phyloP scores from a whole-genome alignment of 2,888 invertebrate genomes.

The Steromphala cineraria region DNA sequence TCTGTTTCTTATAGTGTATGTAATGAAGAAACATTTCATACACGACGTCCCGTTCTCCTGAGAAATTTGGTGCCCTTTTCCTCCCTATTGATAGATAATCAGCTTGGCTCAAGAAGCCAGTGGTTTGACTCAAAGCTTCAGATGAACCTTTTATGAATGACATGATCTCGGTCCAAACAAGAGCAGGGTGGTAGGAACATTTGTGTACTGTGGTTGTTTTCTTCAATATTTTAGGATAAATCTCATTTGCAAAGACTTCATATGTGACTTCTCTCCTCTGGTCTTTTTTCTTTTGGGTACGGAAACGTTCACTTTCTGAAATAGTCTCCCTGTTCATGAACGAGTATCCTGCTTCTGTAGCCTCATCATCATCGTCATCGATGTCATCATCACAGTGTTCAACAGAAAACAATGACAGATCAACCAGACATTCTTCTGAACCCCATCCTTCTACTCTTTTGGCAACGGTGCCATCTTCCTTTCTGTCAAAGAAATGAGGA shows the following conservation, averaged over 20 bases:
- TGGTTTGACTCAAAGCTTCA: constrained; percentile 35
- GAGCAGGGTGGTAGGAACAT: constrained; percentile 51
- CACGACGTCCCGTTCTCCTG: constrained; percentile 34
- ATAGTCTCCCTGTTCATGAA: not conserved
- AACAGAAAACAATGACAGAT: constrained; percentile 43
- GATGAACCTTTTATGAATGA: constrained; percentile 64
- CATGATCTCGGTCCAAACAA: constrained; percentile 70
- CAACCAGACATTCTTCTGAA: constrained; percentile 50
- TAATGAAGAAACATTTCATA: constrained; percentile 25
- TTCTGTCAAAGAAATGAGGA: constrained; percentile 59
- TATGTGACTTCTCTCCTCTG: constrained; percentile 66
- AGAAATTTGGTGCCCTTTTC: constrained; percentile 44
- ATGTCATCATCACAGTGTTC: constrained; percentile 31
- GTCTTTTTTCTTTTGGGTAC: not conserved
- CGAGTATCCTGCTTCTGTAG: not conserved
- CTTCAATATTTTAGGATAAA: constrained; percentile 56
- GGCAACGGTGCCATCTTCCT: constrained; percentile 51
- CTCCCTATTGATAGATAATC: constrained; percentile 37
- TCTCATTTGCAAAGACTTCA: constrained; percentile 58
- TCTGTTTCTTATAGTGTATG: constrained; percentile 23
- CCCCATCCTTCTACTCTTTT: constrained; percentile 35
- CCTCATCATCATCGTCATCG: constrained; percentile 37
- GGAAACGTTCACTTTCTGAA: constrained; percentile 8
- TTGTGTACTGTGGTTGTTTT: constrained; percentile 37
- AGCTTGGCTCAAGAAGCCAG: constrained; percentile 32